Base-by-base conservation (phyloP, 2,113 vertebrate species). In the Silurus glanis region DNA sequence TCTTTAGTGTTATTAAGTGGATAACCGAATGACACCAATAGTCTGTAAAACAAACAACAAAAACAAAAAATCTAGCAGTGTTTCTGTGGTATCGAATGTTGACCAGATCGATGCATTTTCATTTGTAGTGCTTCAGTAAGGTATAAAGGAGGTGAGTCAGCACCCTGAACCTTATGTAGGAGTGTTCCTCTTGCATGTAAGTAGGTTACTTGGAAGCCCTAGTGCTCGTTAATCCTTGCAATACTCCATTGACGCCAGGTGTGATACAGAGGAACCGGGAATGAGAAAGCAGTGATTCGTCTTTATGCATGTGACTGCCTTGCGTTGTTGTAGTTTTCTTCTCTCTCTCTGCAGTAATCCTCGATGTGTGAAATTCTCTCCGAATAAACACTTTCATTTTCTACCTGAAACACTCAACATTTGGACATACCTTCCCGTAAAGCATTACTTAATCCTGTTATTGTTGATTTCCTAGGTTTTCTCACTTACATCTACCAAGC, bases 181-280 rank as follows among this genome's bases (percentile, higher is more conserved):
- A 28, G 59, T 45, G 12, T 61, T 51, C 47, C 9, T 61, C 14
- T 49, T 76, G n/a, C 61, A 66, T 66, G 61, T 53, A 67, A 55
- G 59, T 67, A 21, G 47, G 55, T 66, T 83, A 47, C 64, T 80
- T 62, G 55, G 45, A 72, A 78, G 64, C 81, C 21, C 51, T 56
- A 61, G 49, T 86, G 81, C 85, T 71, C 47, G 37, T 75, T 82
- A 71, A 86, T 80, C 23, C 55, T 51, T 75, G 55, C 51, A 7
- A 13, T 87, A 51, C 25, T 6, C 58, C 59, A 87, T 45, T 67
- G 66, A 76, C 37, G 72, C 62, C 86, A 62, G 21, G 67, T n/a
- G 55, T n/a, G 61, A 75, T 28, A 80, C 13, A 80, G 7, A 28
- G 21, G 67, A 25, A 49, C 12, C 55, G 61, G 49, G 10, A 49